phyloP scores from a whole-genome alignment of 2,888 invertebrate species.

The Eilema depressum region DNA sequence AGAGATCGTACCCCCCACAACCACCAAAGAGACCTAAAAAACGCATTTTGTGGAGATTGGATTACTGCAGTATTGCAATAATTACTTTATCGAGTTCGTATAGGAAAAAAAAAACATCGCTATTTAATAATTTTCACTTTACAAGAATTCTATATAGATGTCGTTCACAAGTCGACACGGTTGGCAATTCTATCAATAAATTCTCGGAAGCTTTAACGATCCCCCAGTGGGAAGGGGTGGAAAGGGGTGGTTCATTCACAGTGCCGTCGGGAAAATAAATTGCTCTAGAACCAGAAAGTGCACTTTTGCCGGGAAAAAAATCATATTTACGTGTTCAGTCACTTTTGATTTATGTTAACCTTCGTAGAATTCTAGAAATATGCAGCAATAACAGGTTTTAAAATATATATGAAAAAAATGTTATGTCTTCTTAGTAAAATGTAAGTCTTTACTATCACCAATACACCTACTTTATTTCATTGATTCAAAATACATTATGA shows the following conservation, averaged over 20 bases:
- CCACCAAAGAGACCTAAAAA: no score
- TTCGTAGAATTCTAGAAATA: not conserved
- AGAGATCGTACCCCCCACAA: no score
- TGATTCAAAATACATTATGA: no score
- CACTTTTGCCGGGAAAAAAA: not conserved
- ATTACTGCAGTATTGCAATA: no score
- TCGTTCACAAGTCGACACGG: slow-evolving; percentile 8
- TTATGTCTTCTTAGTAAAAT: no score
- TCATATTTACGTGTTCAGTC: slow-evolving; percentile 3
- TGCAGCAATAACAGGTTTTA: not conserved
- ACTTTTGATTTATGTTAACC: not conserved
- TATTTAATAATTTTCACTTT: no score
- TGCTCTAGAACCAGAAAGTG: slow-evolving; percentile 5
- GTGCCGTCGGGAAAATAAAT: slow-evolving; percentile 5
- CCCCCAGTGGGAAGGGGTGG: not conserved
- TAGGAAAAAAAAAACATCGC: no score
- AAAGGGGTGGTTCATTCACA: slow-evolving; percentile 11
- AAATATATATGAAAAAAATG: no score
- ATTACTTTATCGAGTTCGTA: no score
- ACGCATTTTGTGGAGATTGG: no score
- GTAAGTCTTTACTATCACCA: no score
- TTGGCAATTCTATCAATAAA: slow-evolving; percentile 11
- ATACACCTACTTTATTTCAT: no score
- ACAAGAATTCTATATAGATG: not conserved
- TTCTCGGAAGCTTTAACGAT: not conserved